A percentile compares a stretch with the other conserved stretches of the same genome.
Conservation (phyloP, 2,797 vertebrate species). For the Ctenopoma multispine region DNA sequence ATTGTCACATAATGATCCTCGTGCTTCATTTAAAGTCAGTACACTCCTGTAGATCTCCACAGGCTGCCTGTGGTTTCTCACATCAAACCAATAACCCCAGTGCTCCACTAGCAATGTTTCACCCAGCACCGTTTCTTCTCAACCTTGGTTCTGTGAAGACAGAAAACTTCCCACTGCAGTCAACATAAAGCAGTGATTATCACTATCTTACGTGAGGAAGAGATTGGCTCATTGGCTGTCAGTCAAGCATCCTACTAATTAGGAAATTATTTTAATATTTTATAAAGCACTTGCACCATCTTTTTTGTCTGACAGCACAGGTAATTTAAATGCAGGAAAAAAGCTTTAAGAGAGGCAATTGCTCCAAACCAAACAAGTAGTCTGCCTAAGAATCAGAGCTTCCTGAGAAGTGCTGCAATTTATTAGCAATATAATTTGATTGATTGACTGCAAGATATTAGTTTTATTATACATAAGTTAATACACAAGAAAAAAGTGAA, state of each 20-base stretch:
- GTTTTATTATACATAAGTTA: no score
- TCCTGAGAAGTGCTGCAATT: no score
- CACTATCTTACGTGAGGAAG: background rate
- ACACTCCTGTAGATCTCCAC: constrained; percentile 22
- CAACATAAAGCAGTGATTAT: background rate
- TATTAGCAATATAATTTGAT: no score
- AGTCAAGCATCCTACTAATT: background rate
- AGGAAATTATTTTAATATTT: no score
- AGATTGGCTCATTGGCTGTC: no score
- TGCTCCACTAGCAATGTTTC: background rate
- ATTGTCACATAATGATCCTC: constrained; percentile 33
- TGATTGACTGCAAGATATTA: no score
- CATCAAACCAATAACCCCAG: constrained; percentile 4
- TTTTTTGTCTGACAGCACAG: no score
- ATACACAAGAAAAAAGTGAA: no score
- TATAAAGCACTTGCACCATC: no score
- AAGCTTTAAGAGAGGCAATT: no score
- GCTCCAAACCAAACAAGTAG: no score
- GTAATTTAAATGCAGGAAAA: no score
- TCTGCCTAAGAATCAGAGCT: background rate
- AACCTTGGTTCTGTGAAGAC: background rate
- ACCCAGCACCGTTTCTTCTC: background rate
- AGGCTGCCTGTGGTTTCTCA: constrained; percentile 15
- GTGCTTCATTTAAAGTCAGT: constrained; percentile 39
- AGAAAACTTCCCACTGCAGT: background rate